A percentile compares a stretch with the other conserved stretches of the same genome.
Conservation (phyloP, 2,888 invertebrate species). For the Oegoconia quadripuncta region DNA sequence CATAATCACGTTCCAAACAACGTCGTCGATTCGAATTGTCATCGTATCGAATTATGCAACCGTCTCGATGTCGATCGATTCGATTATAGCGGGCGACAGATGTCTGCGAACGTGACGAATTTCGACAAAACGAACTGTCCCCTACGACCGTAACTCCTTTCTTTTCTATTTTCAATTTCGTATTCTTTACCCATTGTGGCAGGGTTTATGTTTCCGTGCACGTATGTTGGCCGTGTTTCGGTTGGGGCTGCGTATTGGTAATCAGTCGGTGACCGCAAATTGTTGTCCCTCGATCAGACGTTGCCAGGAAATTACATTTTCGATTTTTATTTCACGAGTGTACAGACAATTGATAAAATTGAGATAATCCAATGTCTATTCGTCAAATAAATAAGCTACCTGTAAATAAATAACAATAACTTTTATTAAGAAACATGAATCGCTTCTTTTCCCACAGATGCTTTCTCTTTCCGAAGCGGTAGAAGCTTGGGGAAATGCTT, state of each 20-base stretch:
- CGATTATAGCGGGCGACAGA: slow-evolving; percentile 75
- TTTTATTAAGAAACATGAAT: too few species aligned
- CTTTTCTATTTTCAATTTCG: slow-evolving; percentile 20
- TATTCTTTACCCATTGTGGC: slow-evolving; percentile 14
- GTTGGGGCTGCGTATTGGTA: slow-evolving; percentile 62
- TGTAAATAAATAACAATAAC: too few species aligned
- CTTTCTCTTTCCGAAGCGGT: too few species aligned
- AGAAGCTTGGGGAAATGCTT: too few species aligned
- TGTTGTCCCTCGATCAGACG: slow-evolving; percentile 76
- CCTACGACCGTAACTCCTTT: slow-evolving; percentile 30
- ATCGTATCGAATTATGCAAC: slow-evolving; percentile 75
- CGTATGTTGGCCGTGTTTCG: slow-evolving; percentile 38
- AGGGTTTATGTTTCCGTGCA: slow-evolving; percentile 28
- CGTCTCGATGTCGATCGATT: slow-evolving; percentile 53
- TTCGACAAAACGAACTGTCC: slow-evolving; percentile 55
- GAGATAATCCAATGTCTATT: too few species aligned
- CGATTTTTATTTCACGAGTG: slow-evolving; percentile 70
- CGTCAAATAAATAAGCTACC: too few species aligned
- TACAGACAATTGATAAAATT: slow-evolving; percentile 36
- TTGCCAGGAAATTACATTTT: slow-evolving; percentile 76
- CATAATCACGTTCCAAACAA: slow-evolving; percentile 57
- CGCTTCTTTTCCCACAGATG: too few species aligned
- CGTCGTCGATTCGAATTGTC: slow-evolving; percentile 66
- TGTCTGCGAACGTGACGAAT: slow-evolving; percentile 78
- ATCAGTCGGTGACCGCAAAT: slow-evolving; percentile 78